Evolutionary conservation across 1,140 invertebrate species (phyloP), one percentile per base, ranked within the genome.

Genomic region (Papilio machaon): DNA sequence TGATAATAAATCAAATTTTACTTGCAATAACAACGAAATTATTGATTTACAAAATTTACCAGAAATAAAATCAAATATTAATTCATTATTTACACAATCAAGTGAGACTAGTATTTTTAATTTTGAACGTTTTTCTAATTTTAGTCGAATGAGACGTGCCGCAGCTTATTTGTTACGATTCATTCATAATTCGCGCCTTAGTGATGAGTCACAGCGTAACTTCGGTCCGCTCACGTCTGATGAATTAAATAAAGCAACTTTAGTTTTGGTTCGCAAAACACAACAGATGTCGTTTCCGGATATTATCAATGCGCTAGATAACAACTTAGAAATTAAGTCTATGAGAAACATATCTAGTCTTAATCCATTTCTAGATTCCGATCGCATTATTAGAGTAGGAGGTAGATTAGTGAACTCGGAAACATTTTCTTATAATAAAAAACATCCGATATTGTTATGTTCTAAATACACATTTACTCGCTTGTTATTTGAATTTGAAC

Each of bases 361-460:
- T 23, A 38, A 79, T 38, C 38, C 58, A 79, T 79, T 79, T 64
- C 30, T 79, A 38, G 77, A 58, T 58, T 58, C 54, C 54, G 54
- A 58, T 58, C 54, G 54, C 54, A 60, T 84, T 43, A 80, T 84
- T 49, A 43, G 78, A 54, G 80, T 77, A 58, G 83, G 80, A 80
- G 82, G 82, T 49, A 79, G 82, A 47, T 60, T 84, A 70, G 30
- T 19, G 13, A 82, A 85, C 64, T 83, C 83, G 64, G 84, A 58
- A 58, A 58, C 54, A 58, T 58, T 58, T 58, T 58, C 54, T 58
- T 58, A 58, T 58, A 58, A 58, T 58, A 58, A 58, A 84, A 84
- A 83, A 82, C 84, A 84, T 35, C 85, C 85, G 1, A 43, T 80
- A 2, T 80, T 86, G 30, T 64, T 86, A 23, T 82, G 83, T 70